Evolutionary conservation across 2,888 invertebrate genomes (phyloP), one percentile per base, ranked within the genome.

Genomic region (Agrochola litura): DNA sequence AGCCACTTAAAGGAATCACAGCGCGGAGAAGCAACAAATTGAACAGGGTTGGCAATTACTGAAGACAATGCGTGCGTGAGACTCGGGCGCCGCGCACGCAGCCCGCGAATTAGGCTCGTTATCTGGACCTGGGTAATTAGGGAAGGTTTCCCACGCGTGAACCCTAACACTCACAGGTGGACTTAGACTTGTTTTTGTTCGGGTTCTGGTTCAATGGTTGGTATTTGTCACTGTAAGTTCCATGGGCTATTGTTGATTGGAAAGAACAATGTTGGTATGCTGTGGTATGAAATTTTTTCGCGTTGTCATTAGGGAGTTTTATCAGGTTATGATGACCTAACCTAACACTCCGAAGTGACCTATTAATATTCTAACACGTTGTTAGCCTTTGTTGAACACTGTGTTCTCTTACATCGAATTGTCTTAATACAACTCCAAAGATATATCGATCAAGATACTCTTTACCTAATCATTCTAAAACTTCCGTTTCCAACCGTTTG

Each of bases 61-160:
- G 96, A 95, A 96, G 95, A 96, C 96, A 96, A 96, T 96, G 96
- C 96, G 95, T 96, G 96, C 96, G 96, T 96, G 96, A 96, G 96
- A 95, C 94, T 89, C 90, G 92, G 94, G 93, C 94, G 94, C 93
- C 91, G 93, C 92, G 95, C 96, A 95, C 95, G 96, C 96, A 95
- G 95, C 92, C 91, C 95, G 95, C 96, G 96, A 96, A 96, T 96
- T 96, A 95, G 95, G 94, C 95, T 95, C 93, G 96, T 96, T 96
- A 95, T 94, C 93, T 92, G 93, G 94, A 92, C 92, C 92, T 81
- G 90, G 93, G 95, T 95, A 96, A 96, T 96, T 96, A 96, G 96
- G 96, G 91, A 92, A 91, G 86, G 92, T 92, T 96, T 96, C 96
- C 96, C 96, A 96, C 96, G 96, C 92, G 91, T 86, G 82, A 86